These are phyloP conservation scores for Mamestra brassicae DNA, from an alignment of 2,888 invertebrate genomes.

Conservation along the genomic window DNA sequence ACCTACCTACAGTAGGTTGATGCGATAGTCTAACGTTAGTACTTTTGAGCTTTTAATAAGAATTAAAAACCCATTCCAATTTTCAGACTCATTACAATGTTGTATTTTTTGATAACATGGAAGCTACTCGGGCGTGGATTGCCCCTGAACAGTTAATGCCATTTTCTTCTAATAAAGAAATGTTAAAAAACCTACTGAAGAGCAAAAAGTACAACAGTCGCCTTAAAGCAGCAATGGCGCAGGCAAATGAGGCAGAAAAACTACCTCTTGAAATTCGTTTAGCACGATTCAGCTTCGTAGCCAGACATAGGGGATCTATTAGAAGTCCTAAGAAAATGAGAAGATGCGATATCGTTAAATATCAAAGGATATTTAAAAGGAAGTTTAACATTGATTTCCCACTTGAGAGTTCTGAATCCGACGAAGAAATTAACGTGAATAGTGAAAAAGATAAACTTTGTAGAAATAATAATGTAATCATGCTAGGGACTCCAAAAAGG, in stretches of 20 bases:
- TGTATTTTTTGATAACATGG: slow-evolving; percentile 86
- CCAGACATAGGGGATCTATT: slow-evolving; percentile 84
- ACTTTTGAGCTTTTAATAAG: not conserved
- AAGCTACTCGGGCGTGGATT: slow-evolving; percentile 88
- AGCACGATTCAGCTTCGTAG: slow-evolving; percentile 85
- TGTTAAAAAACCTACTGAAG: slow-evolving; percentile 62
- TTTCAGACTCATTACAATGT: slow-evolving; percentile 91
- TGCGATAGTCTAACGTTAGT: not conserved
- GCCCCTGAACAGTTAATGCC: slow-evolving; percentile 79
- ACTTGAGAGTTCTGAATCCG: slow-evolving; percentile 74
- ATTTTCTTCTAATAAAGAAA: slow-evolving; percentile 74
- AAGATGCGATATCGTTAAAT: slow-evolving; percentile 73
- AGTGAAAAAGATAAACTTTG: slow-evolving; percentile 38
- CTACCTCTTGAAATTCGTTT: slow-evolving; percentile 80
- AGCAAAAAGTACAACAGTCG: slow-evolving; percentile 75
- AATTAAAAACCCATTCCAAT: not conserved
- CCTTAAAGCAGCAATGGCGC: slow-evolving; percentile 77
- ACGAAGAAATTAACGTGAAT: slow-evolving; percentile 62
- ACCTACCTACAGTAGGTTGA: not conserved
- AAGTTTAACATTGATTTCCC: slow-evolving; percentile 79
- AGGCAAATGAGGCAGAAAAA: slow-evolving; percentile 83
- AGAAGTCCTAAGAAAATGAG: slow-evolving; percentile 77
- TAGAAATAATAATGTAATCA: slow-evolving; percentile 65
- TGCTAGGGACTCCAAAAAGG: slow-evolving; percentile 72
- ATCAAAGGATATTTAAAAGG: slow-evolving; percentile 76